Base-by-base conservation (phyloP, 1,140 invertebrate species). In the Trichomalopsis sarcophagae region DNA sequence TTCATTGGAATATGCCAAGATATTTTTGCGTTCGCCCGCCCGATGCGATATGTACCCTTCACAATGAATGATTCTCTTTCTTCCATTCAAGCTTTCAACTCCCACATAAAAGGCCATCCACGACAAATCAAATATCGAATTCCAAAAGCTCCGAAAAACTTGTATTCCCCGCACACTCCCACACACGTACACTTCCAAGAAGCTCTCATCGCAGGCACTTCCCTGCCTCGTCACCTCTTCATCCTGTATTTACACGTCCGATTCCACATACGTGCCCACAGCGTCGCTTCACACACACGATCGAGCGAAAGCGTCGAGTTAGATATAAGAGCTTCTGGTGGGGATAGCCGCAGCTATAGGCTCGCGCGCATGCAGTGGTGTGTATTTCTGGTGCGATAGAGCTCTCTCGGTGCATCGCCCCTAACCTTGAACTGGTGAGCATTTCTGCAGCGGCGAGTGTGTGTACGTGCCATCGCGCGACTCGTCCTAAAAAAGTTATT, bases 371-470 rank as follows among this genome's bases (percentile, higher is more conserved):
- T 23, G 40, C 40, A 76, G 21, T 30, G 27, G 68, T 33, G 88
- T 88, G 87, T 90, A 90, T 91, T 91, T 91, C 78, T 87, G 89
- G 23, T 79, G 80, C 87, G 87, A 85, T 87, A 87, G 82, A 85
- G 86, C 86, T 73, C 55, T 62, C 55, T 83, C 87, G 88, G 88
- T 87, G 86, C 87, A 78, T 84, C 87, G 88, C 83, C 88, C 88
- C 88, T 91, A 91, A 91, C 91, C 91, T 91, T 91, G 91, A 91
- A 91, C 91, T 89, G 90, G 89, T 89, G 88, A 90, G 89, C 88
- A 87, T 10, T 30, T n/a, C 68, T n/a, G 69, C 69, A n/a, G 13
- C 17, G 40, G 47, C 82, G 75, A 77, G 0, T 40, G 68, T 44
- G 5, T 9, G 23, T 30, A 71, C 62, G 36, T 13, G 33, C 11